Evolutionary conservation across 2,113 vertebrate genomes (phyloP), one percentile per base, ranked within the genome.

Genomic region (Toxostoma redivivum): DNA sequence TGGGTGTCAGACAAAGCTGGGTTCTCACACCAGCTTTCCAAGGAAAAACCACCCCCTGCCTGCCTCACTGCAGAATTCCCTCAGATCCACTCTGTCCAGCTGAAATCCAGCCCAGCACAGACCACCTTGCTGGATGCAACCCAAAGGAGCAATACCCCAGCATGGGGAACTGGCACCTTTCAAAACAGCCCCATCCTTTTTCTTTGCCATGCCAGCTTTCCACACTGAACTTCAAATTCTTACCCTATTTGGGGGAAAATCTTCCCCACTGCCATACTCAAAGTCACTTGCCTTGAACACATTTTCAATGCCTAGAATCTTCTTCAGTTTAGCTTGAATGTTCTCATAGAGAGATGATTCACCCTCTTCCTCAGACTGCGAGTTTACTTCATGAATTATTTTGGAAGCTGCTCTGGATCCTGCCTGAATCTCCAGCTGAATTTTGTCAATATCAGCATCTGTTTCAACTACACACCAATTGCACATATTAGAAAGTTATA

Each of bases 381-480:
- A 53, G 11, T 76, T 96, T 44, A 97, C 97, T 48, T 97, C 89
- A 22, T 97, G 94, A n/a, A 98, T 91, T 73, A 98, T 95, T 93
- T 97, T 98, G 62, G 98, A 96, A 89, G 98, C 97, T 88, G 98
- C 97, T 88, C 84, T 98, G 81, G 97, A 91, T 96, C 98, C 98
- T 77, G 97, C 66, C 60, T 98, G 98, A 51, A 98, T 56, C 53
- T 99, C 98, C 86, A 98, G 38, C 73, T 97, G 95, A 45, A 99
- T 94, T 97, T 97, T 99, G 84, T 98, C 98, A 82, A 98, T 82
- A 9, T 58, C 86, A 92, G 93, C 87, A 48, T 94, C 98, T 96
- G 97, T 96, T 47, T 72, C 65, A 96, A 77, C 95, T 97, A 64
- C 28, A 96, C 65, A 87, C 14, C 73, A 76, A 28, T 56, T 25